Evolutionary conservation across 1,140 invertebrate genomes (phyloP).

Genomic region (Euglossa dilemma): DNA sequence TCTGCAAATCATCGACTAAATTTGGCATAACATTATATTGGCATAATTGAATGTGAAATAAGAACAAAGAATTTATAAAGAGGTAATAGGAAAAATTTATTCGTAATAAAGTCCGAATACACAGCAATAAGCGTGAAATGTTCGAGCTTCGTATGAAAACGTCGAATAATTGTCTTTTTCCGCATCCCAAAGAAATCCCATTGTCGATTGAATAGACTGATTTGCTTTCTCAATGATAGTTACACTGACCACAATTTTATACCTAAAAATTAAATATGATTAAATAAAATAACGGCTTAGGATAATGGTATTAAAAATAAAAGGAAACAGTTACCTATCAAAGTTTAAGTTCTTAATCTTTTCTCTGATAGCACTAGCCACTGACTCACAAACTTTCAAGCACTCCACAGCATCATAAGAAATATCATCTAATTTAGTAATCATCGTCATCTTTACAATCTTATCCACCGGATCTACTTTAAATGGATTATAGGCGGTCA

Average conservation of each 20-base stretch:
- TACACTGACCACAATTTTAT: conserved; percentile 75
- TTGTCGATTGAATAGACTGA: conserved; percentile 69
- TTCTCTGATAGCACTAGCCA: conserved; percentile 78
- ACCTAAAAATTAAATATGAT: conserved; percentile 60
- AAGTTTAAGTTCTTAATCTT: conserved; percentile 81
- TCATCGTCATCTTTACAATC: conserved; percentile 79
- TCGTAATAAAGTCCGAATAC: conserved; percentile 76
- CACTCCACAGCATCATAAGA: conserved; percentile 78
- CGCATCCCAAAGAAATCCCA: conserved; percentile 77
- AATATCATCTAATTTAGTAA: conserved; percentile 79
- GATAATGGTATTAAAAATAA: not conserved
- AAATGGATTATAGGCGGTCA: conserved; percentile 82
- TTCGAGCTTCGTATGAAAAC: conserved; percentile 71
- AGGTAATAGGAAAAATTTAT: conserved; percentile 41
- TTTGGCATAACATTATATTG: too few species aligned
- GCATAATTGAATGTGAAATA: not conserved
- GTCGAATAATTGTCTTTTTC: conserved; percentile 74
- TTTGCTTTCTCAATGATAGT: conserved; percentile 77
- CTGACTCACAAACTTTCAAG: conserved; percentile 75
- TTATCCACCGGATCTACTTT: conserved; percentile 80
- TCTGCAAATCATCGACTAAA: not conserved
- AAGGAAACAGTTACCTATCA: conserved; percentile 77
- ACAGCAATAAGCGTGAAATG: conserved; percentile 74
- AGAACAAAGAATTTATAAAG: not conserved
- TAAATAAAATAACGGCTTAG: not conserved